Conservation (phyloP, 2,888 invertebrate genomes). For the Cetonia aurata region DNA sequence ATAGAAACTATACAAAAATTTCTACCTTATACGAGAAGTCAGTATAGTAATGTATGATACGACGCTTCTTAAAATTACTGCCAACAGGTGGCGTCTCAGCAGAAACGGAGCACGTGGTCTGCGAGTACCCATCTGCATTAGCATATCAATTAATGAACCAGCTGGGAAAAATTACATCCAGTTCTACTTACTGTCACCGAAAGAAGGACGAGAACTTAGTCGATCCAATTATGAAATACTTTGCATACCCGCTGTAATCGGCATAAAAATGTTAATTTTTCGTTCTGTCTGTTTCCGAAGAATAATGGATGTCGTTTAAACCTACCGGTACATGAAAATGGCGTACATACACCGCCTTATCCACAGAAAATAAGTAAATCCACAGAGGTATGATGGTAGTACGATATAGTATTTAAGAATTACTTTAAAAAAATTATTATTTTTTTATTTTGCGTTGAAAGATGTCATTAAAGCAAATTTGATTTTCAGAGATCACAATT, state of each 20-base stretch:
- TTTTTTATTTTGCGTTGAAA: too few relatives aligned
- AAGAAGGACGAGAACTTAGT: slow-evolving; percentile 1
- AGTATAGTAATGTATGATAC: slow-evolving; percentile 8
- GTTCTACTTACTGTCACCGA: slow-evolving; percentile 59
- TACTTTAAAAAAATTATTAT: too few relatives aligned
- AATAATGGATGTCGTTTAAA: neutral
- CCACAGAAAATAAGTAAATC: too few relatives aligned
- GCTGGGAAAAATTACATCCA: slow-evolving; percentile 65
- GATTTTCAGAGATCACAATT: too few relatives aligned
- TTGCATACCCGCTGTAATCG: slow-evolving; percentile 15
- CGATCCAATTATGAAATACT: slow-evolving; percentile 12
- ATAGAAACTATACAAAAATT: slow-evolving; percentile 2
- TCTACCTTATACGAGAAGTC: neutral
- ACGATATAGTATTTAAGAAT: too few relatives aligned
- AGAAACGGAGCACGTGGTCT: slow-evolving; percentile 54
- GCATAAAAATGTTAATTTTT: neutral
- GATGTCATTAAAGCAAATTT: too few relatives aligned
- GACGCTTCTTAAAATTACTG: slow-evolving; percentile 30
- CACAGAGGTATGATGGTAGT: too few relatives aligned
- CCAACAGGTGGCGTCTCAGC: slow-evolving; percentile 31
- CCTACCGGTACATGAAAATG: neutral
- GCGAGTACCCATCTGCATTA: slow-evolving; percentile 58
- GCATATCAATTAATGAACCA: slow-evolving; percentile 63
- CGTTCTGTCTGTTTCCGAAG: neutral
- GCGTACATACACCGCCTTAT: too few relatives aligned